Percentiles rank a stretch among this genome's conserved stretches.
Conservation (phyloP, 1,140 invertebrate species). For the Listronotus bonariensis region DNA sequence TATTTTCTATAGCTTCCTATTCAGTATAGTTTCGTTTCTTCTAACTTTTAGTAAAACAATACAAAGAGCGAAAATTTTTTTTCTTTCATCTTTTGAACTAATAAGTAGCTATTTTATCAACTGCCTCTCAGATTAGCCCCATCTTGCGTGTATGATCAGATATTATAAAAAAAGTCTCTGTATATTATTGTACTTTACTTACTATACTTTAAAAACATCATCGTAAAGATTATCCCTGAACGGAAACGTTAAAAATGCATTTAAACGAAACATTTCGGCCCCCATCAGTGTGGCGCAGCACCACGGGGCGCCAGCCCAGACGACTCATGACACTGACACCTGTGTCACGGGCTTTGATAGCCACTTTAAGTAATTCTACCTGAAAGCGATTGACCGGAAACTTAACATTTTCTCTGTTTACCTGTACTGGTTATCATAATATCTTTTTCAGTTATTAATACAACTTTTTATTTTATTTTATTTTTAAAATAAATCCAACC, state of each 20-base stretch:
- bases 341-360: slow-evolving; percentile 28
- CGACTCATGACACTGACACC: slow-evolving; percentile 36
- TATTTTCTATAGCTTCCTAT: too few relatives aligned
- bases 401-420: slow-evolving; percentile 24
- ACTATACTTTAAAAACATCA: too few relatives aligned
- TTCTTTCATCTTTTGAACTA: too few relatives aligned
- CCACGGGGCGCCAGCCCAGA: slow-evolving; percentile 20
- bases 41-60: too few relatives aligned
- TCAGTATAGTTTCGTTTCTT: too few relatives aligned
- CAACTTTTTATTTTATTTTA: slow-evolving; percentile 5
- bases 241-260: slow-evolving; percentile 33
- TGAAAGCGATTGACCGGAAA: slow-evolving; percentile 38
- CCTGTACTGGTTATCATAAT: slow-evolving; percentile 24
- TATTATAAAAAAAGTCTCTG: too few relatives aligned
- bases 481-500: background rate
- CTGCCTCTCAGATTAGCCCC: too few relatives aligned
- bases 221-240: slow-evolving; percentile 16
- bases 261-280: slow-evolving; percentile 24
- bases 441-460: slow-evolving; percentile 25
- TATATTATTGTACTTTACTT: too few relatives aligned
- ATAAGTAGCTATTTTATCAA: too few relatives aligned
- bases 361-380: slow-evolving; percentile 35
- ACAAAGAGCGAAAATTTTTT: too few relatives aligned
- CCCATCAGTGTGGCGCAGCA: slow-evolving; percentile 15
- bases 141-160: too few relatives aligned